Evolutionary conservation across 2,888 invertebrate species (phyloP).

Genomic region (Eilema sororculum): DNA sequence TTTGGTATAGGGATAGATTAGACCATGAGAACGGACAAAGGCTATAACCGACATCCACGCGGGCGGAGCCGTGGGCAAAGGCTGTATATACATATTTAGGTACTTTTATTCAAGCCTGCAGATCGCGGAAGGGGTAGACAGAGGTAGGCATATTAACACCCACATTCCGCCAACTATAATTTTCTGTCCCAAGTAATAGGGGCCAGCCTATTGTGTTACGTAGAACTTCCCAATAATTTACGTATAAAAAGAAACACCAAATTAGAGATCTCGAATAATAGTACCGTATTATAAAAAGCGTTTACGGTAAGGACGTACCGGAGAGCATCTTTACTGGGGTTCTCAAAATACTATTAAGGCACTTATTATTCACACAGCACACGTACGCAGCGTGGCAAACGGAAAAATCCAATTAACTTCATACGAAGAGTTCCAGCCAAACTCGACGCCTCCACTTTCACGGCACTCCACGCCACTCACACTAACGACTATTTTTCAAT

Average conservation of each 20-base stretch:
- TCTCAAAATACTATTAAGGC: slow-evolving; percentile 72
- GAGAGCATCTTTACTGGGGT: slow-evolving; percentile 54
- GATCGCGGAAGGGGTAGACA: no score
- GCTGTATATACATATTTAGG: no score
- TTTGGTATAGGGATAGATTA: no score
- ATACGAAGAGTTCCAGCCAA: slow-evolving; percentile 74
- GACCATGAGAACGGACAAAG: no score
- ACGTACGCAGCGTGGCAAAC: slow-evolving; percentile 77
- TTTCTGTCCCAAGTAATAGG: background rate
- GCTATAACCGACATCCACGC: no score
- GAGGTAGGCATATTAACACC: no score
- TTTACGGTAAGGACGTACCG: slow-evolving; percentile 26
- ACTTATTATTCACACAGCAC: slow-evolving; percentile 79
- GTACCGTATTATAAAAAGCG: slow-evolving; percentile 29
- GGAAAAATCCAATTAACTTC: slow-evolving; percentile 85
- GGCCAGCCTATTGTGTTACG: no score
- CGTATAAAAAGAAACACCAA: background rate
- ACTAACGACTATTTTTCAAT: slow-evolving; percentile 79
- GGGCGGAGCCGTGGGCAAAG: no score
- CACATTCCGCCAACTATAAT: background rate
- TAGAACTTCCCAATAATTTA: no score
- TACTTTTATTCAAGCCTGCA: no score
- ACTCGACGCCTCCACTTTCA: slow-evolving; percentile 59
- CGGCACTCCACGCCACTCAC: slow-evolving; percentile 63
- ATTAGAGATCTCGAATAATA: background rate